Conservation (phyloP, 1,140 invertebrate genomes). For the Drosophila trapezifrons region DNA sequence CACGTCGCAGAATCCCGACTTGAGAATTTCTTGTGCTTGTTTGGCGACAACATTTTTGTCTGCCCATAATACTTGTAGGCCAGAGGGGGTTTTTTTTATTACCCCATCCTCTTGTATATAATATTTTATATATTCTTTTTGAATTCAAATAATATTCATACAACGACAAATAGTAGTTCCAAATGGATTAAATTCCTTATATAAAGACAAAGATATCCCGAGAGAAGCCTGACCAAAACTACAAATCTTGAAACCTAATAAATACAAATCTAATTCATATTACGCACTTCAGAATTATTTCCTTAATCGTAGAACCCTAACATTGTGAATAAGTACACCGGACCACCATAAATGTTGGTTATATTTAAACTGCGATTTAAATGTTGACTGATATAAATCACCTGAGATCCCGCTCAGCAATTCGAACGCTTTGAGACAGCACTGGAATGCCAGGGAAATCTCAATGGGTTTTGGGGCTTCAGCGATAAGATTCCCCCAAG, state of each 20-base stretch:
- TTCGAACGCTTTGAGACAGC: constrained; percentile 11
- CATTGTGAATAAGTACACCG: neutral
- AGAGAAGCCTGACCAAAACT: neutral
- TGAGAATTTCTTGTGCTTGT: too few species aligned
- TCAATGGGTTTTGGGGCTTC: constrained; percentile 25
- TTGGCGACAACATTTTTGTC: too few species aligned
- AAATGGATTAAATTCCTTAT: neutral
- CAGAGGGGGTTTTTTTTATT: too few species aligned
- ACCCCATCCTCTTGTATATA: too few species aligned
- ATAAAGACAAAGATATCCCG: neutral
- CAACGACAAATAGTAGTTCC: too few species aligned
- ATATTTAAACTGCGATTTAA: constrained; percentile 25
- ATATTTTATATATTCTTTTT: too few species aligned
- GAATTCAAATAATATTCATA: too few species aligned
- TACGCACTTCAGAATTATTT: neutral
- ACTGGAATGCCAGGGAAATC: constrained; percentile 33
- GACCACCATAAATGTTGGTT: neutral
- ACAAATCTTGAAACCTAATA: neutral
- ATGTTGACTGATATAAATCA: constrained; percentile 22
- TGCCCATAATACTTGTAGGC: too few species aligned
- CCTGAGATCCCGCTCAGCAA: constrained; percentile 14
- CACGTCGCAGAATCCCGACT: too few species aligned
- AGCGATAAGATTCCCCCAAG: constrained; percentile 38
- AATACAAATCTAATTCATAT: neutral
- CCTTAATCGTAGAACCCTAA: neutral